Conservation (phyloP, 2,113 vertebrate genomes). For the Gadus chalcogrammus region DNA sequence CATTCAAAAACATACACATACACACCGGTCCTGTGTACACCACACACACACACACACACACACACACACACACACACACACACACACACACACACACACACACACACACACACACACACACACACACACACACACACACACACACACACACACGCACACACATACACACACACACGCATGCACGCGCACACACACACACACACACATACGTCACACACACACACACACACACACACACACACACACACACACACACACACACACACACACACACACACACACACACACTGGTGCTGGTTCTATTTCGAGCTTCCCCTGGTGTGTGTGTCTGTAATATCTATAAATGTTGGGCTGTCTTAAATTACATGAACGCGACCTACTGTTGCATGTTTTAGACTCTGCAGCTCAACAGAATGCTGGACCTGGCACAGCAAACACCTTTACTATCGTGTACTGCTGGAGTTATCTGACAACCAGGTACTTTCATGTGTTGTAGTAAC, state of each 20-base stretch:
- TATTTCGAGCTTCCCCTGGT: constrained; percentile 53
- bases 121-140: no score
- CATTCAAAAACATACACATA: not conserved
- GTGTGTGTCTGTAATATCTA: no score
- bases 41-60: constrained; percentile 11
- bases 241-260: constrained; percentile 3
- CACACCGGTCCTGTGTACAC: not conserved
- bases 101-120: no score
- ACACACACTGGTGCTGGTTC: not conserved
- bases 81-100: not conserved
- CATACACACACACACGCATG: no score
- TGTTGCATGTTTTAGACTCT: not conserved
- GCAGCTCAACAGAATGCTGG: not conserved
- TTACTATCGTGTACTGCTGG: not conserved
- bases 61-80: constrained; percentile 12
- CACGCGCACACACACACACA: constrained; percentile 12
- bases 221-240: constrained; percentile 2
- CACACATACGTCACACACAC: constrained; percentile 14
- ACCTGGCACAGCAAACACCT: not conserved
- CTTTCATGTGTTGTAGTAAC: not conserved
- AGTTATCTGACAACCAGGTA: not conserved
- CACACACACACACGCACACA: no score
- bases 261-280: no score
- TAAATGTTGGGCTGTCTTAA: constrained; percentile 39
- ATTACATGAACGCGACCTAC: constrained; percentile 49